Percentiles rank a stretch among this genome's conserved stretches.
phyloP scores from a whole-genome alignment of 2,113 vertebrate genomes.

The Dissostichus mawsoni region DNA sequence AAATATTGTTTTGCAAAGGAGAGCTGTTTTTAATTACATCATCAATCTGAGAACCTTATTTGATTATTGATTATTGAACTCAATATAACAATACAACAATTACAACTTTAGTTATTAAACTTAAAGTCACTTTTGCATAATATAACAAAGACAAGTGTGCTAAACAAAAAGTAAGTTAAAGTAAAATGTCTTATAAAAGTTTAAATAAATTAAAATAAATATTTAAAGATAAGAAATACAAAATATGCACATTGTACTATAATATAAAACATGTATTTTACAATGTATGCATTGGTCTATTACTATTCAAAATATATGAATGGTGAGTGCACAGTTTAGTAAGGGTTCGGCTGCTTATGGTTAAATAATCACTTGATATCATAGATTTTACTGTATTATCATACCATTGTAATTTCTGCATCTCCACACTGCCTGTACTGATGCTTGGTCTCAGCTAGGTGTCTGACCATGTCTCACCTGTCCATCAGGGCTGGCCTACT shows the following conservation, averaged over 20 bases:
- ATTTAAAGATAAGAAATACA: background rate
- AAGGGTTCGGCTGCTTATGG: no score
- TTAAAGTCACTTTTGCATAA: background rate
- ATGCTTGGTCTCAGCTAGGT: background rate
- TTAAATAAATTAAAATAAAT: background rate
- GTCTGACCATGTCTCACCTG: slow-evolving; percentile 3
- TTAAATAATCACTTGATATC: no score
- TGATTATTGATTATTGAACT: background rate
- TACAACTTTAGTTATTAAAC: background rate
- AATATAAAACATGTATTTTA: no score
- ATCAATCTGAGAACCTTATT: background rate
- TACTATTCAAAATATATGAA: no score
- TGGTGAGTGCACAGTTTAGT: no score
- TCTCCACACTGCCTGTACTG: background rate
- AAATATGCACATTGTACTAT: background rate
- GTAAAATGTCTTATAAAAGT: no score
- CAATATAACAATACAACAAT: background rate
- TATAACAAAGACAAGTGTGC: background rate
- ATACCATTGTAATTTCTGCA: background rate
- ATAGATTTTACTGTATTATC: background rate
- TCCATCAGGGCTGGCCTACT: slow-evolving; percentile 93
- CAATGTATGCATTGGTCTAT: no score
- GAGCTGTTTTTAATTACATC: background rate
- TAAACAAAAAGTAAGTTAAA: background rate
- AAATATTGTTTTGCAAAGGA: background rate